Evolutionary conservation across 2,797 vertebrate species (phyloP), one percentile per base, ranked within the genome.

Genomic region (Lutjanus campechanus): DNA sequence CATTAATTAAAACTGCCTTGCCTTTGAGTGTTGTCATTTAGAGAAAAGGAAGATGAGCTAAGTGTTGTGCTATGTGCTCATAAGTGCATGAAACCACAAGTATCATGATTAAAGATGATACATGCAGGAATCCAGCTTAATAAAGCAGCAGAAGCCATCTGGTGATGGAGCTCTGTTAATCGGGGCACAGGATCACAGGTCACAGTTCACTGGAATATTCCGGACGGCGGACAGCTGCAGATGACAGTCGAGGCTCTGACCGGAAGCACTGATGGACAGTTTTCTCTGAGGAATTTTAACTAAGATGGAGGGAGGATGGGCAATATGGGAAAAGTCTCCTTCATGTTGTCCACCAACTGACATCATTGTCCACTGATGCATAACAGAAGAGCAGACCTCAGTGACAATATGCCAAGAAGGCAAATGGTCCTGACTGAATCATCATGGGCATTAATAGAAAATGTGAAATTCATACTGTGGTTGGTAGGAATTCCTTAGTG

Each of bases 181-280:
- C 4, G 10, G 51, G 74, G 60, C 36, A 25, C 53, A 58, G 76
- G 69, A 69, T 65, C 79, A 79, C 0, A 9, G 89, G 86, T 91
- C 88, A 86, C 68, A 89, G 92, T 20, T 92, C 83, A 90, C 40
- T 5, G 59, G 81, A 86, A 92, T 87, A 84, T 90, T 90, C 79
- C 6, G 73, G 84, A 90, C 77, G 51, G 63, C 63, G 46, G 79
- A 83, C 92, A 93, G 92, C 89, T 92, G 92, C 84, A 76, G 69
- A 83, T 67, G 87, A 81, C 81, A 83, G 79, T 77, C 9, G 15
- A 22, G 76, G 58, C 73, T 76, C 70, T 69, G 84, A 86, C 79
- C 73, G 65, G 83, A 91, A 86, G 77, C 77, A 69, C 47, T 3
- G 0, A 68, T 2, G 68, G 54, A 53, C 17, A 66, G 53, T 77